Conservation (phyloP, 2,113 vertebrate genomes). For the Brachypteracias leptosomus region DNA sequence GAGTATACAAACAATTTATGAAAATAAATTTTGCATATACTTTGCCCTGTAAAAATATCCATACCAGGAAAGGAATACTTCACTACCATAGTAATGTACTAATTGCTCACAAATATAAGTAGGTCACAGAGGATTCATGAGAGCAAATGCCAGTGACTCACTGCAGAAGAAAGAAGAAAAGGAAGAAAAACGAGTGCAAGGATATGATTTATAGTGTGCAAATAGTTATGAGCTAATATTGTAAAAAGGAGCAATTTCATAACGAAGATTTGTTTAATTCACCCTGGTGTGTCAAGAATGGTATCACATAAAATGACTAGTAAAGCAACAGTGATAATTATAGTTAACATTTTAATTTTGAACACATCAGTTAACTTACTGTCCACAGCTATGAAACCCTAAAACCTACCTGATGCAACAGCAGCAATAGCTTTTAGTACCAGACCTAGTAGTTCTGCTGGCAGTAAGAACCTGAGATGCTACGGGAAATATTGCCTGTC, state of each 20-base stretch:
- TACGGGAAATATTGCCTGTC: neutral
- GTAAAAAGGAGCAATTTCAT: neutral
- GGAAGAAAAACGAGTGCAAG: conserved; percentile 18
- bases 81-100: neutral
- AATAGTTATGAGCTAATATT: conserved; percentile 8
- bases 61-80: neutral
- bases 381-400: neutral
- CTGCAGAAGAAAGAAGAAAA: neutral
- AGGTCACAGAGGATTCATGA: conserved; percentile 69
- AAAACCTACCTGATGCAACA: neutral
- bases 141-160: conserved; percentile 68
- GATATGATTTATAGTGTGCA: conserved; percentile 45
- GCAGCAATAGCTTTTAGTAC: neutral
- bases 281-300: neutral
- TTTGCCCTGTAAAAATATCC: neutral
- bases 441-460: neutral
- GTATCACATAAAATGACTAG: neutral
- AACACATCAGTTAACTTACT: neutral
- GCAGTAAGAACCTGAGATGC: neutral
- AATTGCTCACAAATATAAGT: conserved; percentile 50
- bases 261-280: neutral
- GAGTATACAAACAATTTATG: neutral
- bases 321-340: neutral
- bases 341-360: neutral
- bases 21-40: neutral